Base-by-base conservation (phyloP, 2,113 vertebrate genomes). In the Cygnus buccinator region DNA sequence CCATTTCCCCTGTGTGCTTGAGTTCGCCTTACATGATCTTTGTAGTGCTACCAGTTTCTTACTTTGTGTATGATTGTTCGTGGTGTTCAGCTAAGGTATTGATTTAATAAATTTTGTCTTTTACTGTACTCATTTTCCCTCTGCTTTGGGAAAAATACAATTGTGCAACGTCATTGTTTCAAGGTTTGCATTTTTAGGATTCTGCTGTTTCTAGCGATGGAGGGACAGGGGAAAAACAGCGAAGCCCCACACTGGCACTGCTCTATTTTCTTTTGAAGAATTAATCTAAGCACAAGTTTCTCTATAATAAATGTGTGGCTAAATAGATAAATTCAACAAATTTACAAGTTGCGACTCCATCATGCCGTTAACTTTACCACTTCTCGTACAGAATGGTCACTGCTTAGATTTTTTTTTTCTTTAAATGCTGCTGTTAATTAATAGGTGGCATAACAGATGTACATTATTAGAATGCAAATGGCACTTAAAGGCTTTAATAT, bases 221-320 rank as follows among this genome's bases (percentile, higher is more conserved):
- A 17, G 22, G 16, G 6, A 13, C 46, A 48, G 10, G 28, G 7
- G 3, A 5, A 52, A 17, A 52, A 14, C 1, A 0, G 13, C 16
- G 5, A 4, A 8, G 7, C 2, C 22, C 12, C 10, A 14, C 19
- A 18, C 16, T 6, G 8, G 16, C 20, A 10, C 59, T 20, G 6
- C 21, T 90, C 4, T 46, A 6, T 79, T 89, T 75, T 31, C 1
- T 43, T 89, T 66, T 62, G 44, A 87, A 43, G 21, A 57, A 55
- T 17, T 41, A 61, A 77, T 70, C 18, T 65, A 29, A 63, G 31
- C 43, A 79, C 13, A 63, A 29, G 16, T 72, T 70, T 25, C 20
- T 70, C 10, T 26, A 21, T 66, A 67, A 73, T 43, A 66, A 59
- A 48, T n/a, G 4, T 14, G 19, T 55, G 39, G 11, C 20, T 80